Evolutionary conservation across 2,797 vertebrate species (phyloP), one percentile per base, ranked within the genome.

Genomic region (Manis crassicaudata): DNA sequence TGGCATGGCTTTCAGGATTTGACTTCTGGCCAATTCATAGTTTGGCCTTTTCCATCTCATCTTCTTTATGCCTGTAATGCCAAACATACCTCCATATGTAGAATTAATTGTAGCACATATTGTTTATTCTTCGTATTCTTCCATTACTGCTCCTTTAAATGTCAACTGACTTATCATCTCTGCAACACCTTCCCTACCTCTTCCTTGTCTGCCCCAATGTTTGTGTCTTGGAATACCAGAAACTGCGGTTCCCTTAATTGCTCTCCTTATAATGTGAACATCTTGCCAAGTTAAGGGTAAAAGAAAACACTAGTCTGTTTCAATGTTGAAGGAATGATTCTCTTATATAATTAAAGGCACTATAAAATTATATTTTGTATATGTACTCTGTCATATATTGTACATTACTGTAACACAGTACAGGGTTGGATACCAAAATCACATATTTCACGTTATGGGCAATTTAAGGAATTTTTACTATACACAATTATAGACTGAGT

Each of bases 351-450:
- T 82, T 85, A 91, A 27, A 92, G 92, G 81, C 27, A 85, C 35
- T 92, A 70, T 85, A 54, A 90, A 90, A 63, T 93, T 72, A 60
- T 63, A 83, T 93, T 95, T 40, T 85, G 8, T 80, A 25, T 84
- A 62, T 63, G 32, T 89, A 95, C 14, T 29, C 43, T 94, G 67
- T 77, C 96, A 80, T 37, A 91, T 62, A 52, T 23, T 80, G 21
- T 35, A 50, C 10, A 68, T 82, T 96, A 92, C 46, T 72, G 4
- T 84, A 83, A 81, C 16, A 77, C 7, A 88, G 62, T 63, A 81
- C 20, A 77, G 29, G 14, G 14, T 27, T 96, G 16, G 43, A 96
- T 79, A 85, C 17, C 54, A 76, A 89, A 95, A 92, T 65, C 68
- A 88, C 50, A 56, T 73, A 56, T 37, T 82, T 82, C 11, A 88